phyloP scores from a whole-genome alignment of 2,888 invertebrate genomes.

The Caenorhabditis virilis region DNA sequence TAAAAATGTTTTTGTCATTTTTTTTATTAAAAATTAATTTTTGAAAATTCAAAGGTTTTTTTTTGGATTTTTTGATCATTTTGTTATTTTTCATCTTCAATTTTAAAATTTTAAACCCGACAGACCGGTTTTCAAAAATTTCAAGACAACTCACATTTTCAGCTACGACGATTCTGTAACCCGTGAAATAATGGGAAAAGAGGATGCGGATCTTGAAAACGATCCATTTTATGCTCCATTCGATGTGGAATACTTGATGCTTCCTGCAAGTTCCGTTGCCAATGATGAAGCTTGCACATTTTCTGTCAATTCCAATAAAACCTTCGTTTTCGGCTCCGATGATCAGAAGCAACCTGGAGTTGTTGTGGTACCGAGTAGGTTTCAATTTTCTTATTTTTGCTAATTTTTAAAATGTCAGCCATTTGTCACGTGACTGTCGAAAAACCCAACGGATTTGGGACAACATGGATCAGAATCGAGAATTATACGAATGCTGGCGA shows the following conservation, averaged over 20 bases:
- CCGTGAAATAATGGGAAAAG: conserved; percentile 7
- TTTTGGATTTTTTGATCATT: too few relatives aligned
- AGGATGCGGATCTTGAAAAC: neutral
- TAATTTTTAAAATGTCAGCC: conserved; percentile 9
- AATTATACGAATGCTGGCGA: neutral
- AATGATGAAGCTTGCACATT: conserved; percentile 8
- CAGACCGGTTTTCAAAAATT: too few relatives aligned
- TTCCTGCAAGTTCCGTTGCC: conserved; percentile 4
- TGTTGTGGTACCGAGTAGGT: neutral
- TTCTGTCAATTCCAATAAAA: conserved; percentile 7
- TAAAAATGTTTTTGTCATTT: too few relatives aligned
- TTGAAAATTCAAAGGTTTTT: too few relatives aligned
- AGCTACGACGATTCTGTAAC: conserved; percentile 30
- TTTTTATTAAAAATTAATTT: too few relatives aligned
- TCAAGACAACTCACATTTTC: conserved; percentile 3
- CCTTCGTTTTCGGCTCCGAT: neutral
- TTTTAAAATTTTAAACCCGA: too few relatives aligned
- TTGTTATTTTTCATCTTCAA: too few relatives aligned
- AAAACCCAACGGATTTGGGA: conserved; percentile 5
- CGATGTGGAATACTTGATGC: conserved; percentile 21
- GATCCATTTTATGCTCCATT: conserved; percentile 37
- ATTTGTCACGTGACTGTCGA: conserved; percentile 17
- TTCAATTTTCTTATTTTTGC: neutral
- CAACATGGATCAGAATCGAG: neutral
- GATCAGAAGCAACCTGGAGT: neutral